Base-by-base conservation (phyloP, 2,797 vertebrate genomes). In the Sebastes nivosus region DNA sequence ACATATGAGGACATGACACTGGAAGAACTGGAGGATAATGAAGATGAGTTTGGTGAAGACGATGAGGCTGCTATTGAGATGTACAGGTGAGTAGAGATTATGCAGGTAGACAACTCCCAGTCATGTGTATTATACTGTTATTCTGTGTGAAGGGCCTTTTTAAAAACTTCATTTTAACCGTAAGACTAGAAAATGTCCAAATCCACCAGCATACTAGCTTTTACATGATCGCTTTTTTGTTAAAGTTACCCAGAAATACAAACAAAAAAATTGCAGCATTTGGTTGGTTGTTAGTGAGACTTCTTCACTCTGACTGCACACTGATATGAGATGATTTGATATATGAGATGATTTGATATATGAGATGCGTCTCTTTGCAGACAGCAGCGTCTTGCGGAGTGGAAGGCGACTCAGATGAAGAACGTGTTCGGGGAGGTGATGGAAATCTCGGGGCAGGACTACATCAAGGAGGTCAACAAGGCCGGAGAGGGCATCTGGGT, bases 391-490 rank as follows among this genome's bases (percentile, higher is more conserved):
- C 89, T 99, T 54, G 97, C 98, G 0, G 97, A 99, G 92, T 99
- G 97, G 98, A 98, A 98, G 89, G 96, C 96, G 1, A 76, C 94
- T 29, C 96, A 98, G 91, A 71, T 96, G 70, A 99, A 97, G 92
- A 98, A 97, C n/a, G 94, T 94, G 68, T 99, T 98, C 5, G 97
- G 97, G 3, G 97, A 99, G 68, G 22, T 99, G 84, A 67, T 72
- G 4, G 99, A 99, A 91, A 99, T 99, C 88, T 99, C 98, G 0
- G 98, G 97, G 12, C 96, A 97, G 90, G 98, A 99, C 88, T 99
- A 99, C 1, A 54, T 99, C 86, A 96, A 98, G 81, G 98, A 99
- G 93, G 97, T 99, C 77, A 99, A 98, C 10, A 96, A 97, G 92
- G 98, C 98, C 3, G 96, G 98, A 73, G 94, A 96, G 0, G 96